A percentile compares a stretch with the other conserved stretches of the same genome.
Evolutionary conservation across 2,797 vertebrate genomes (phyloP).

Genomic region (Craterocephalus amniculus): DNA sequence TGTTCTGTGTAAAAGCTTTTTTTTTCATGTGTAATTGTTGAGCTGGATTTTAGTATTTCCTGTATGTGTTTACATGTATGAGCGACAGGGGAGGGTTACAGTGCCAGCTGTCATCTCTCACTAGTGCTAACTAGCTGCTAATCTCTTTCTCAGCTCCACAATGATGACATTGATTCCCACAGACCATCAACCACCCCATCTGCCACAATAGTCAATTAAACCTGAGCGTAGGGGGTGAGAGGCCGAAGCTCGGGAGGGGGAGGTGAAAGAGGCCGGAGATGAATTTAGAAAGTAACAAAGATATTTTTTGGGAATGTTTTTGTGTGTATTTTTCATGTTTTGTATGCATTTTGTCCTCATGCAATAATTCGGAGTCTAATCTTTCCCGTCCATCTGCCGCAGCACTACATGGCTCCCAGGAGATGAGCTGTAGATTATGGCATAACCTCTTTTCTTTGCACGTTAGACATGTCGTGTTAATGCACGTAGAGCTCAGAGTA

Average conservation of each 20-base stretch:
- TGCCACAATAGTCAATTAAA: constrained; percentile 75
- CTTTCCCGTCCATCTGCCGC: constrained; percentile 62
- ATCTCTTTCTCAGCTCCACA: constrained; percentile 76
- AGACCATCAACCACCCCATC: constrained; percentile 61
- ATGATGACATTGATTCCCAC: constrained; percentile 79
- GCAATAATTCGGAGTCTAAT: constrained; percentile 30
- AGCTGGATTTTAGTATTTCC: constrained; percentile 33
- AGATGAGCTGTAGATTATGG: constrained; percentile 46
- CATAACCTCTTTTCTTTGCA: constrained; percentile 31
- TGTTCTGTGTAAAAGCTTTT: constrained; percentile 26
- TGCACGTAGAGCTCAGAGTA: background rate
- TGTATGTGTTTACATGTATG: constrained; percentile 31
- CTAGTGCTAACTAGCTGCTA: constrained; percentile 78
- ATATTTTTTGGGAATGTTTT: constrained; percentile 26
- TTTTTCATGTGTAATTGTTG: constrained; percentile 19
- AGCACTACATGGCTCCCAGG: constrained; percentile 55
- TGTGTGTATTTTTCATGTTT: background rate
- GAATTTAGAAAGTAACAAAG: constrained; percentile 36
- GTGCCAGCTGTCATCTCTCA: constrained; percentile 77
- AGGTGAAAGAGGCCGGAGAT: constrained; percentile 28
- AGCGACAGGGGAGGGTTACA: constrained; percentile 57
- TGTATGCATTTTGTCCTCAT: constrained; percentile 10
- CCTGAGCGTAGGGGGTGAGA: constrained; percentile 43
- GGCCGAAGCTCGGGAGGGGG: constrained; percentile 37
- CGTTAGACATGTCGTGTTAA: constrained; percentile 31